Evolutionary conservation across 2,888 invertebrate genomes (phyloP), one percentile per base, ranked within the genome.

Genomic region (Eugnorisma glareosa): DNA sequence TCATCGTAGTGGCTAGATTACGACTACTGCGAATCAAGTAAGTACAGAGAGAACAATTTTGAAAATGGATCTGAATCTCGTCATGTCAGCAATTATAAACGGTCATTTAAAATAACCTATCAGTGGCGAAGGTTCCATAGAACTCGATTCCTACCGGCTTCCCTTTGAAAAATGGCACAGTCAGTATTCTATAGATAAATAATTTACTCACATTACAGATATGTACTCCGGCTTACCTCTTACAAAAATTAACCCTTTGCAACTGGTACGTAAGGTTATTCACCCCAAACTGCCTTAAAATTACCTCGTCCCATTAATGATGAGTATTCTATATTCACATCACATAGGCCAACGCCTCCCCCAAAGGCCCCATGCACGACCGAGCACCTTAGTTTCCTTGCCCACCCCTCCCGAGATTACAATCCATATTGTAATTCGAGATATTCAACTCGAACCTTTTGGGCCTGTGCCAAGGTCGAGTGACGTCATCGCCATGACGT

Each of bases 401-500:
- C 37, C 43, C 54, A 63, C 73, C 64, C 61, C 54, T 66, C 54
- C 66, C 28, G 35, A 72, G 83, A 86, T 83, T 75, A 83, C 75
- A 79, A 83, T 69, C 80, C 57, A 69, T 77, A 86, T 84, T 86
- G 79, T 86, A 79, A 86, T 79, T 83, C 73, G 79, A 84, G 72
- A 75, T 73, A 79, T 86, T 75, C 86, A 63, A 78, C 71, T 75
- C 68, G 73, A 82, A 72, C 83, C 79, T 45, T 81, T 75, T 83
- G 84, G 86, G 81, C 71, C 77, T 40, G 67, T 82, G 89, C 87
- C 90, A 93, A 92, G 92, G 92, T 86, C 89, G 78, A 15, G 73
- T 91, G 91, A 91, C 91, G 92, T 90, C 67, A 77, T 67, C 37
- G 75, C 31, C 35, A 82, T 91, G 90, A 91, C 90, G 89, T 91